These are phyloP conservation scores for Elegia similella DNA, from an alignment of 2,888 invertebrate species.

Conservation along the genomic window DNA sequence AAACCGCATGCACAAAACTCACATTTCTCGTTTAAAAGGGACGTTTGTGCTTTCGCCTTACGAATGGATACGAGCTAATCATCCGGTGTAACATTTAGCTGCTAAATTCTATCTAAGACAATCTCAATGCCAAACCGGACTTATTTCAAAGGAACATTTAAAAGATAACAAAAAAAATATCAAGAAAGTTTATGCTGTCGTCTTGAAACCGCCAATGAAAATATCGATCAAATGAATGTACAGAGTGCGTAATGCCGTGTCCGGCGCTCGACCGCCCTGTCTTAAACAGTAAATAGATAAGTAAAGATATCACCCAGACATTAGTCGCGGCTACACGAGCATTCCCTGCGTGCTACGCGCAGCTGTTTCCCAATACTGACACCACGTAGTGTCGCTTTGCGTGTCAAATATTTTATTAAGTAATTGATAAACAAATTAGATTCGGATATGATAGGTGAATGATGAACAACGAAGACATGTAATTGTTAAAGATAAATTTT, in stretches of 20 bases:
- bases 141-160: neutral
- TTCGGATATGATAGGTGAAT: no score
- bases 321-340: neutral
- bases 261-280: neutral
- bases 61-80: neutral
- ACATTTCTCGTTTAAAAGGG: neutral
- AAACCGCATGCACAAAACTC: no score
- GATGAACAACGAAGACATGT: no score
- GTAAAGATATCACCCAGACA: conserved; percentile 2
- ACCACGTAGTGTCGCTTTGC: no score
- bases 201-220: neutral
- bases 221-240: neutral
- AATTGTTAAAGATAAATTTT: no score
- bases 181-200: neutral
- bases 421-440: no score
- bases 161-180: neutral
- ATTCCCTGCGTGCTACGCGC: no score
- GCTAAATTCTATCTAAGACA: neutral
- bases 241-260: neutral
- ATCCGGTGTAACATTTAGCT: neutral
- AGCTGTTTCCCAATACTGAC: no score
- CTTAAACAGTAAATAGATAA: conserved; percentile 24
- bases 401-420: no score
- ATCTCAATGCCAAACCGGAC: neutral
- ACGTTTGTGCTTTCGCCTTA: conserved; percentile 2